Evolutionary conservation across 2,797 vertebrate genomes (phyloP).

Genomic region (Poecilia picta): DNA sequence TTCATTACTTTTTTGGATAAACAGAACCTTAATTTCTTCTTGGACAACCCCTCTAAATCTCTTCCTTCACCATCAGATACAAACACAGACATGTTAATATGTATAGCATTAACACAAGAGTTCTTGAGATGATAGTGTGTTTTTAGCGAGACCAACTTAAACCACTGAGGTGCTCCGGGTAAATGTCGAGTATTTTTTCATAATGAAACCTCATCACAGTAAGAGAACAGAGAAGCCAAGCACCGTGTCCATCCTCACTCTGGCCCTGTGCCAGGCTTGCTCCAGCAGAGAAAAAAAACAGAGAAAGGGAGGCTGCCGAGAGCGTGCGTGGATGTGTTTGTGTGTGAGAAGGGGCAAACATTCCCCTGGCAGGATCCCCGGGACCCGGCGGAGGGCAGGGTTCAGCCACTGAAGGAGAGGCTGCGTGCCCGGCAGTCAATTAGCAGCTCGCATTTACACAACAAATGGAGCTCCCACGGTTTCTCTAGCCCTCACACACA

Average conservation of each 20-base stretch:
- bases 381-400: conserved; percentile 74
- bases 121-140: conserved; percentile 10
- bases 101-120: not conserved
- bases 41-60: not conserved
- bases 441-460: conserved; percentile 79
- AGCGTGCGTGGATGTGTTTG: conserved; percentile 35
- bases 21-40: not conserved
- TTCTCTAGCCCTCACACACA: conserved; percentile 41
- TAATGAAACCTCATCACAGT: conserved; percentile 42
- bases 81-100: not conserved
- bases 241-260: conserved; percentile 56
- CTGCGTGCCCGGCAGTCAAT: conserved; percentile 78
- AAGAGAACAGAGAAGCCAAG: conserved; percentile 45
- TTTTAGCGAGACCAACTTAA: conserved; percentile 24
- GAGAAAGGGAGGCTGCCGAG: conserved; percentile 44
- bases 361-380: conserved; percentile 73
- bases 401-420: conserved; percentile 79
- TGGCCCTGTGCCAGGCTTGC: conserved; percentile 67
- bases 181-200: conserved; percentile 42
- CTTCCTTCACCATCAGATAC: not conserved
- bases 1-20: not conserved
- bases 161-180: conserved; percentile 20
- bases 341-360: conserved; percentile 47
- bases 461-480: conserved; percentile 76
- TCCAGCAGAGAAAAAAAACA: conserved; percentile 47